Evolutionary conservation across 1,140 invertebrate genomes (phyloP), one percentile per base, ranked within the genome.

Genomic region (fruit fly (Drosophila melanogaster)): DNA sequence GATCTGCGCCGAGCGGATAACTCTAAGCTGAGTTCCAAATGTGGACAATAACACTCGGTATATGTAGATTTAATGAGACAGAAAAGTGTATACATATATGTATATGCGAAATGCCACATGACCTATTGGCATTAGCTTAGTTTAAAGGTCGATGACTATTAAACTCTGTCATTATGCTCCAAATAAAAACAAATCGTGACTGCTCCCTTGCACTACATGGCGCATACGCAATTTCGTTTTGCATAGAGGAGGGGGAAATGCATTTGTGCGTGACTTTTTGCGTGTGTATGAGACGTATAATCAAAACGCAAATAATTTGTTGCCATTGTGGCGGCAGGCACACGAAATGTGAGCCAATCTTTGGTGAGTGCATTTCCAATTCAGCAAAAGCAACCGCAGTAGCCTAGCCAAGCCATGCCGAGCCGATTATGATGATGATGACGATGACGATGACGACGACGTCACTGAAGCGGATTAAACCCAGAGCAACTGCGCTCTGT

Each of bases 231-330:
- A 75, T 54, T 33, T 24, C 24, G 59, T 24, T 62, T 65, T 75
- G 71, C 43, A 65, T 75, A 71, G 33, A 22, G 14, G 53, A 22
- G 59, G 38, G 30, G 37, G 26, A 33, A 76, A 72, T 71, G 10
- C 15, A 22, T 12, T 8, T 47, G 26, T 66, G 60, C 46, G 41
- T 55, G 22, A 26, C 44, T 47, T 26, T n/a, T 14, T 51, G 26
- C 26, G 19, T 60, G 22, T 47, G 50, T 65, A 17, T 62, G 6
- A 24, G 40, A 35, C 59, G 54, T 41, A 38, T 61, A 61, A 67
- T 80, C 77, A 77, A 84, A 80, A 80, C 46, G 66, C 77, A 86
- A 81, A 85, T 86, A 81, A 85, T 75, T 81, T 86, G 78, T 81
- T 86, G 41, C 81, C 75, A 81, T 81, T 85, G 81, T 78, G 53